A percentile compares a stretch with the other conserved stretches of the same genome.
phyloP scores from a whole-genome alignment of 2,888 invertebrate species.

The Lissocephala sabroskyi region DNA sequence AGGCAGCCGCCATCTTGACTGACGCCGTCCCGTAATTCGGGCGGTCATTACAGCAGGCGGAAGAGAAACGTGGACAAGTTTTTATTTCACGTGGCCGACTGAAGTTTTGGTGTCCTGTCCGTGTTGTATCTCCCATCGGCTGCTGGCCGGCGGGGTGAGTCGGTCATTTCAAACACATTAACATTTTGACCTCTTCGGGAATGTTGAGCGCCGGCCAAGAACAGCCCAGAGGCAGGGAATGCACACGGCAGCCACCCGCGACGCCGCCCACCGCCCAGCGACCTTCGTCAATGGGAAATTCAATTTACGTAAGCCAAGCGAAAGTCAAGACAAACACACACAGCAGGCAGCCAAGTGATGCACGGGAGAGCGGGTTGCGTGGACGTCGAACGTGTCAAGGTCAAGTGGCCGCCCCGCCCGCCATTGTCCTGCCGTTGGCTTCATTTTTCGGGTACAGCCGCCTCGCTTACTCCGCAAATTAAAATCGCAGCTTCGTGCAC shows the following conservation, averaged over 20 bases:
- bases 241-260: no score
- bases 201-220: constrained; percentile 17
- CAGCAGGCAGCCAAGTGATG: not conserved
- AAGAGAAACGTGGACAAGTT: constrained; percentile 52
- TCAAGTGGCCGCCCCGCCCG: constrained; percentile 41
- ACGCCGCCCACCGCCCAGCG: no score
- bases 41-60: constrained; percentile 43
- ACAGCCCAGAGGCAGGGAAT: constrained; percentile 1
- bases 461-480: constrained; percentile 64
- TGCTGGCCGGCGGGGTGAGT: not conserved
- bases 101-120: constrained; percentile 14
- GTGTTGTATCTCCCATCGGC: constrained; percentile 33
- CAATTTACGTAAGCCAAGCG: constrained; percentile 57
- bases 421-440: constrained; percentile 38
- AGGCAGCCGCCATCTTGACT: no score
- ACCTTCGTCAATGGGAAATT: constrained; percentile 55
- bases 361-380: no score
- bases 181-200: constrained; percentile 53
- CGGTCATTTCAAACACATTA: constrained; percentile 59
- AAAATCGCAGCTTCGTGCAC: constrained; percentile 59
- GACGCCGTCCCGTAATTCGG: no score
- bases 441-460: no score
- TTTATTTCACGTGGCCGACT: constrained; percentile 22
- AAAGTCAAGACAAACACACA: constrained; percentile 36
- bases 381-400: constrained; percentile 39